Conservation (phyloP, 2,888 invertebrate genomes). For the Callyntrura sp. region DNA sequence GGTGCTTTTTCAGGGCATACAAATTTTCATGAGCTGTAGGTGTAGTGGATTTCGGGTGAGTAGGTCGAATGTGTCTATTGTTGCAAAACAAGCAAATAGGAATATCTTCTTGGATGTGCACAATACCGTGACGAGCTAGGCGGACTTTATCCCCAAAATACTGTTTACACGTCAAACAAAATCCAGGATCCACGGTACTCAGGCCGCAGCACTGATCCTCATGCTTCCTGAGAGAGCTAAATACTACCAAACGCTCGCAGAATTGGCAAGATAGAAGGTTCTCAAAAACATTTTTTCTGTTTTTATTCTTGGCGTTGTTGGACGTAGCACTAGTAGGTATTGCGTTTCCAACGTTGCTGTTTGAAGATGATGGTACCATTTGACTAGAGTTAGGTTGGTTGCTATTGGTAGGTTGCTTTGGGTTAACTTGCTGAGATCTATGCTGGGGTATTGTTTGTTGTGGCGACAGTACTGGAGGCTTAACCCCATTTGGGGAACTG, state of each 20-base stretch:
- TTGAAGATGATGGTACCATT: constrained; percentile 12
- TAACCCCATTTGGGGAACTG: not conserved
- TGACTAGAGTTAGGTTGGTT: constrained; percentile 18
- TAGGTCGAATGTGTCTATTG: constrained; percentile 66
- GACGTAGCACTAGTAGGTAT: not conserved
- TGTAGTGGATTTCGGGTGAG: constrained; percentile 48
- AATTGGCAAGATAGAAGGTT: constrained; percentile 65
- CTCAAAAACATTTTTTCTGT: constrained; percentile 55
- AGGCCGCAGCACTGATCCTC: constrained; percentile 69
- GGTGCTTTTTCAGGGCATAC: constrained; percentile 62
- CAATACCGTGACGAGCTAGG: constrained; percentile 55
- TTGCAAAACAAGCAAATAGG: constrained; percentile 71
- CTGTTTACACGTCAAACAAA: constrained; percentile 61
- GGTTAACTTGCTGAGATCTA: constrained; percentile 1
- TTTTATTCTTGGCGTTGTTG: not conserved
- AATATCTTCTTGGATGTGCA: constrained; percentile 57
- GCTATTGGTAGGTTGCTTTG: constrained; percentile 1
- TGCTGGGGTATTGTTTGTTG: not conserved
- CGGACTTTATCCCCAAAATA: constrained; percentile 42
- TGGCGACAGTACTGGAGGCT: not conserved
- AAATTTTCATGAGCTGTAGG: constrained; percentile 48
- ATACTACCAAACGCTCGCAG: constrained; percentile 59
- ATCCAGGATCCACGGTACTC: constrained; percentile 55
- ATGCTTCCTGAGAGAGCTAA: constrained; percentile 56
- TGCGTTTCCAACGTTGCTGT: not conserved